A percentile compares a stretch with the other conserved stretches of the same genome.
Conservation (phyloP, 1,140 invertebrate species). For the Danaus plexippus region DNA sequence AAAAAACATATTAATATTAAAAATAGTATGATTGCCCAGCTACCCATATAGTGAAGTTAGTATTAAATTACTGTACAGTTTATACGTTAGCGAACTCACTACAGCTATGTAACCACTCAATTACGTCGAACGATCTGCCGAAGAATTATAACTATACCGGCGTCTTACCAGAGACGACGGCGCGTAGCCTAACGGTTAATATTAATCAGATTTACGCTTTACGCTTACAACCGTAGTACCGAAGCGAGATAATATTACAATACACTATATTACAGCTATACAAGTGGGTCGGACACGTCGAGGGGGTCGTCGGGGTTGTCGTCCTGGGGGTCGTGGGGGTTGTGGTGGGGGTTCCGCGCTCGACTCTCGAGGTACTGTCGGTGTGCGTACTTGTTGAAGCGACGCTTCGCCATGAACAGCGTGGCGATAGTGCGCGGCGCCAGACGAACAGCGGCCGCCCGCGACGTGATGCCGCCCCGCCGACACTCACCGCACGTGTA, state of each 20-base stretch:
- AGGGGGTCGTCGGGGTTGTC: slow-evolving; percentile 26
- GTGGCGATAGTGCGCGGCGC: slow-evolving; percentile 65
- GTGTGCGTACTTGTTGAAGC: slow-evolving; percentile 69
- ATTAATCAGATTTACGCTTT: slow-evolving; percentile 58
- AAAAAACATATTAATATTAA: slow-evolving; percentile 54
- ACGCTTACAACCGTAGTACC: slow-evolving; percentile 38
- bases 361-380: slow-evolving; percentile 56
- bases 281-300: slow-evolving; percentile 14
- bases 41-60: slow-evolving; percentile 69
- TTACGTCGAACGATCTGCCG: slow-evolving; percentile 10
- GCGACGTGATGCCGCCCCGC: slow-evolving; percentile 62
- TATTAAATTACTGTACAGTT: slow-evolving; percentile 65
- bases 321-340: slow-evolving; percentile 23
- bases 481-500: slow-evolving; percentile 67
- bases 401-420: slow-evolving; percentile 65
- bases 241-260: slow-evolving; percentile 48
- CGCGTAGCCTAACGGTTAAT: slow-evolving; percentile 13
- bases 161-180: neutral
- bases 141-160: neutral
- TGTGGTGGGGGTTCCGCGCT: slow-evolving; percentile 20
- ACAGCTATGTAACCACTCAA: slow-evolving; percentile 48
- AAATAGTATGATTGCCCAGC: slow-evolving; percentile 68
- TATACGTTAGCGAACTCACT: slow-evolving; percentile 52
- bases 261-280: slow-evolving; percentile 25
- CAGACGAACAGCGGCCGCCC: slow-evolving; percentile 57